Conservation (phyloP, 2,113 vertebrate species). For the Cranoglanis bouderius region DNA sequence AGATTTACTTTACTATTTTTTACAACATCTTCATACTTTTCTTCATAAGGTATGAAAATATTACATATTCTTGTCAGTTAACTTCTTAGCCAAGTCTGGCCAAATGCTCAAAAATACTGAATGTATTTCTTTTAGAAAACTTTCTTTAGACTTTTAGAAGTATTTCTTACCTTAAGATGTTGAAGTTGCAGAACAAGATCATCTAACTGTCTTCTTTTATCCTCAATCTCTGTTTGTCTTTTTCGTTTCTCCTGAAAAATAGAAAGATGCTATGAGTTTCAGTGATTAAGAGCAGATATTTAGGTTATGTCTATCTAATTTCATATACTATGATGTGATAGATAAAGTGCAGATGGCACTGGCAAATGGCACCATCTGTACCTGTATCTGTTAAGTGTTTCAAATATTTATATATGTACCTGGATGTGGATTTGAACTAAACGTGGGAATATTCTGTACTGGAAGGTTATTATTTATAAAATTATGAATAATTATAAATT, state of each 20-base stretch:
- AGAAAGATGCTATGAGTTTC: conserved; percentile 19
- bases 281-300: neutral
- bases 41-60: neutral
- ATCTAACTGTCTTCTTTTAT: conserved; percentile 91
- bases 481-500: too few species aligned
- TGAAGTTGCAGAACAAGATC: conserved; percentile 94
- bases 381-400: neutral
- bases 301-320: neutral
- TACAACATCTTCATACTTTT: neutral
- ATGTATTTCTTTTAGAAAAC: neutral
- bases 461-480: neutral
- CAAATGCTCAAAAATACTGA: neutral
- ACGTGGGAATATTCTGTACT: neutral
- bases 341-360: neutral
- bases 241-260: conserved; percentile 92
- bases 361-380: neutral
- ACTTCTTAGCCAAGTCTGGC: neutral
- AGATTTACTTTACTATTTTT: neutral
- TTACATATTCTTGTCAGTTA: neutral
- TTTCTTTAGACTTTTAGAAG: neutral
- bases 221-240: conserved; percentile 93
- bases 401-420: neutral
- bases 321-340: neutral
- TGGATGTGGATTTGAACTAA: neutral
- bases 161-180: conserved; percentile 91